Evolutionary conservation across 2,113 vertebrate species (phyloP), one percentile per base, ranked within the genome.

Genomic region (Embiotoca jacksoni): DNA sequence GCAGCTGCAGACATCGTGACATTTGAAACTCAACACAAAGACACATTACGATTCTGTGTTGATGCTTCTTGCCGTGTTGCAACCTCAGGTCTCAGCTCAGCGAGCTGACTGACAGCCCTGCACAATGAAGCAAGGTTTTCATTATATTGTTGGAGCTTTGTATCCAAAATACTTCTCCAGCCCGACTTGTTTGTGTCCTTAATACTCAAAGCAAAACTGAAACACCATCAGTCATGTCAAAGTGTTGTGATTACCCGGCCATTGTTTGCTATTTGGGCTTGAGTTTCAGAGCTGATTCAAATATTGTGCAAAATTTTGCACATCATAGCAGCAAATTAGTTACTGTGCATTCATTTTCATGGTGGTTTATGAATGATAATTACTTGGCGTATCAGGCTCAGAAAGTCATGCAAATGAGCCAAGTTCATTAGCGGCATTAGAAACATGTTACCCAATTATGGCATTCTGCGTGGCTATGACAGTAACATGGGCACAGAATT

Each of bases 341-440:
- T 86, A 80, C 80, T 75, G 81, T 75, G 83, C 86, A 88, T 88
- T 85, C 53, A 91, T 91, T 93, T 90, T 83, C 88, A 90, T 72
- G 74, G 78, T 33, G 50, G 67, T 84, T 88, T 85, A 86, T 88
- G 16, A 77, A 92, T 84, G 73, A 84, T 89, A 90, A 92, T 93
- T 69, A 75, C 73, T 81, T 72, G 72, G 75, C 46, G 57, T 85
- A 88, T 89, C 88, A 84, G 78, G 80, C 86, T 80, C 78, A 86
- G 82, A 90, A 82, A 85, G 75, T 78, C 79, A 90, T 91, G 89
- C 82, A 91, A 91, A 90, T 90, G 72, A 93, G 88, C 71, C 57
- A 75, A 70, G 88, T 90, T 93, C 78, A 91, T 90, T 87, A 89
- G 81, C 81, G 58, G 68, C 86, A 85, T 90, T 85, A 86, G 86